phyloP scores from a whole-genome alignment of 2,888 invertebrate species.

The Ichneumoninae sp. region DNA sequence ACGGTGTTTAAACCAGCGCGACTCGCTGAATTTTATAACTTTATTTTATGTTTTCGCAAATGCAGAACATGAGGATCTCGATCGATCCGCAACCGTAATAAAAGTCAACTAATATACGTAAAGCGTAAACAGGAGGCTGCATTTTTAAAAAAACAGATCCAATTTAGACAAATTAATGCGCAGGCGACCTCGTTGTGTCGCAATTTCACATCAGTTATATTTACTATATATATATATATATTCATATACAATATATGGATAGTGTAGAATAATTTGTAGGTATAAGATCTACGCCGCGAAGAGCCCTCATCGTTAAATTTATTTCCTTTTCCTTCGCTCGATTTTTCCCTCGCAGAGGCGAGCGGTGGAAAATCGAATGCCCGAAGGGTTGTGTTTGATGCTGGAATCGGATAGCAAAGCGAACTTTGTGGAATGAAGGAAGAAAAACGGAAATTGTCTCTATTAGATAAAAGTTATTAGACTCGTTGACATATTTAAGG shows the following conservation, averaged over 20 bases:
- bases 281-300: conserved; percentile 30
- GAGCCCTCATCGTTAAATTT: conserved; percentile 30
- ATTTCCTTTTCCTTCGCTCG: background rate
- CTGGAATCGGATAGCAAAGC: background rate
- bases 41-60: background rate
- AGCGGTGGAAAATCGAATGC: background rate
- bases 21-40: conserved; percentile 51
- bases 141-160: background rate
- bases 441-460: background rate
- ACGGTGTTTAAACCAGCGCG: conserved; percentile 39
- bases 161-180: background rate
- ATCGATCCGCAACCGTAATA: background rate
- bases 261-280: conserved; percentile 33
- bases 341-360: background rate
- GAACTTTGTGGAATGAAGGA: background rate
- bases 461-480: background rate
- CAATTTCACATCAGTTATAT: background rate
- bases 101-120: background rate
- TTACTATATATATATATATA: background rate
- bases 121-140: background rate
- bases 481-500: background rate
- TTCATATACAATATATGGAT: conserved; percentile 34
- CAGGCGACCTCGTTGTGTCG: background rate
- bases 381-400: background rate
- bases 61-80: background rate